Base-by-base conservation (phyloP, 2,888 invertebrate genomes). In the Quadriops clusia region DNA sequence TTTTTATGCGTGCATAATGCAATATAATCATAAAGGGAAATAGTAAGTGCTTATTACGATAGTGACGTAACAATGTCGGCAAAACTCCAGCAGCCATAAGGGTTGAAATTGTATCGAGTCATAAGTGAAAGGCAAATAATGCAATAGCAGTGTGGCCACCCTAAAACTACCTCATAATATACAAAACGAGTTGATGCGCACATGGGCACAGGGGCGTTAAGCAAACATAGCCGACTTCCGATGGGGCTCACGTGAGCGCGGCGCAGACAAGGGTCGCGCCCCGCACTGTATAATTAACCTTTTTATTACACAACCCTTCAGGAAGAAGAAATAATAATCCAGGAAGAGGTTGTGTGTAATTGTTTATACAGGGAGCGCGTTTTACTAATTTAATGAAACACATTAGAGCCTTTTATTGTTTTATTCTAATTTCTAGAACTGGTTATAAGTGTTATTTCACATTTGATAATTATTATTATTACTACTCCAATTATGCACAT, bases 251-350 rank as follows among this genome's bases (percentile, higher is more conserved):
- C 40, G 37, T 37, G n/a, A n/a, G n/a, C 33, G 37, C 33, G 33
- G 34, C 34, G 31, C 34, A 41, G 38, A 41, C 39, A 40, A 44
- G 50, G 50, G 47, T 46, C 43, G 46, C 47, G 44, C 50, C 47
- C 47, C 38, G 40, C 42, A 44, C 46, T 47, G 44, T 51, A 53
- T 51, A 53, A 53, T 53, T 53, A 53, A 52, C 52, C 53, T 53
- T 53, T 53, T 53, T 53, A 53, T 53, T 51, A 49, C 44, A 37
- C 50, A 51, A 51, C 52, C 53, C 52, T 53, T 53, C 50, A 51
- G 49, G 51, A 50, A 47, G 52, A 53, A 51, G 50, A 49, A 52
- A 51, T 51, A 53, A 53, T 53, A 43, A 44, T 44, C 42, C 44
- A 12, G 44, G 43, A 44, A 44, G 43, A 44, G 43, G 45, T 42